Base-by-base conservation (phyloP, 2,797 vertebrate genomes). In the Paratrypauchen microcephalus region DNA sequence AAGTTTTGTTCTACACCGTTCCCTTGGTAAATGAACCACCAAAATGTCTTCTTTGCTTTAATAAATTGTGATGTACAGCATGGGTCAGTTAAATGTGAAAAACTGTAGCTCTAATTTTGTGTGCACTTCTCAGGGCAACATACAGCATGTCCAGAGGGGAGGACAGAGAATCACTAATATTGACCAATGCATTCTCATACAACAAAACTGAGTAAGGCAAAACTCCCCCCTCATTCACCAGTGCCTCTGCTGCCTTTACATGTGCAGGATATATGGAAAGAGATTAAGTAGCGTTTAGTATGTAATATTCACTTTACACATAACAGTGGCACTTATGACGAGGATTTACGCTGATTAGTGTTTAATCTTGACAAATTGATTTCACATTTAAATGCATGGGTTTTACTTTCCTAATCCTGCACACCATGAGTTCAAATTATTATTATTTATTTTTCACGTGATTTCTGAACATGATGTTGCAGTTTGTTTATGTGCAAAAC, bases 161-260 rank as follows among this genome's bases (percentile, higher is more conserved):
- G 32, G 23, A 56, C 65, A 57, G 32, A 57, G 54, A 56, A 57
- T 67, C 54, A 56, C 21, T 56, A 67, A 45, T 67, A 67, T 56
- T 57, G 65, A 67, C 65, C 21, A 24, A 67, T 67, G 21, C 32
- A 39, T 67, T 66, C 52, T 32, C 50, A 56, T 55, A 57, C 32
- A 67, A 67, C 52, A 67, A 56, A 39, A 56, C 32, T 55, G 65
- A 55, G 65, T 36, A 30, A 66, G 48, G 26, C 65, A 55, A 67
- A 47, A 66, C 16, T 26, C 15, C 58, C 28, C 26, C 30, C 21
- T 13, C n/a, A 55, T 45, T 60, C 39, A 63, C 23, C 2, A 19
- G 36, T 55, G 45, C 21, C 19, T 58, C 2, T 19, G 16, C 41
- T 19, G 23, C 48, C 11, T 24, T 45, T 39, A 68, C 9, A 7